phyloP scores from a whole-genome alignment of 2,113 vertebrate species.

The Irena cyanogastra region DNA sequence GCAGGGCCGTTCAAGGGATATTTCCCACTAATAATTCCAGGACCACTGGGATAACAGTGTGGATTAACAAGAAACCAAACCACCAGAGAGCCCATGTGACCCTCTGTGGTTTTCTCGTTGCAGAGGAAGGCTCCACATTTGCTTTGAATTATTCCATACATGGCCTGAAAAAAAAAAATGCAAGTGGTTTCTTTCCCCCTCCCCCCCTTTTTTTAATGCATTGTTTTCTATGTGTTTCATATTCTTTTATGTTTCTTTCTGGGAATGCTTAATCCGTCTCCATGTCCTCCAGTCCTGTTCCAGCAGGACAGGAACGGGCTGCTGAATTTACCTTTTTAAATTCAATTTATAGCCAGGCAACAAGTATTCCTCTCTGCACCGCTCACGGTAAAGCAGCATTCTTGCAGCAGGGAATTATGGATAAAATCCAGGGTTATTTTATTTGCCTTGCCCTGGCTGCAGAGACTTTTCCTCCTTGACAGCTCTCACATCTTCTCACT shows the following conservation, averaged over 20 bases:
- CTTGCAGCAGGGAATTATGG: neutral
- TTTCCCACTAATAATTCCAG: neutral
- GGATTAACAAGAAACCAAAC: neutral
- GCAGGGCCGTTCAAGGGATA: neutral
- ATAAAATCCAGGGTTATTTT: neutral
- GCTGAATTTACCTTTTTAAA: neutral
- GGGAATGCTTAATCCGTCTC: neutral
- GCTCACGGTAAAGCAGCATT: neutral
- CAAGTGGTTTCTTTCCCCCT: fast-evolving
- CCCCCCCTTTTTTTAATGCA: neutral
- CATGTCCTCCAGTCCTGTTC: neutral
- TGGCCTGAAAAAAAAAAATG: neutral
- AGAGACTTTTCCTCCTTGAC: neutral
- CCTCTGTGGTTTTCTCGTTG: neutral
- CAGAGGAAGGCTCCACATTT: conserved; percentile 5
- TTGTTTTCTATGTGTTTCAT: conserved; percentile 38
- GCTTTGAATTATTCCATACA: conserved; percentile 26
- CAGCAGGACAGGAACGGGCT: neutral
- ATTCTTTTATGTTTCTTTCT: conserved; percentile 23
- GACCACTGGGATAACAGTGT: neutral
- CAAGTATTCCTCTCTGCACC: neutral
- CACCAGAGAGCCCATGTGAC: neutral
- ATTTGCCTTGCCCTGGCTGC: neutral
- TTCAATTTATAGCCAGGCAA: neutral
- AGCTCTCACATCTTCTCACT: neutral